Base-by-base conservation (phyloP, 2,888 invertebrate species). In the Caenorhabditis sp. region DNA sequence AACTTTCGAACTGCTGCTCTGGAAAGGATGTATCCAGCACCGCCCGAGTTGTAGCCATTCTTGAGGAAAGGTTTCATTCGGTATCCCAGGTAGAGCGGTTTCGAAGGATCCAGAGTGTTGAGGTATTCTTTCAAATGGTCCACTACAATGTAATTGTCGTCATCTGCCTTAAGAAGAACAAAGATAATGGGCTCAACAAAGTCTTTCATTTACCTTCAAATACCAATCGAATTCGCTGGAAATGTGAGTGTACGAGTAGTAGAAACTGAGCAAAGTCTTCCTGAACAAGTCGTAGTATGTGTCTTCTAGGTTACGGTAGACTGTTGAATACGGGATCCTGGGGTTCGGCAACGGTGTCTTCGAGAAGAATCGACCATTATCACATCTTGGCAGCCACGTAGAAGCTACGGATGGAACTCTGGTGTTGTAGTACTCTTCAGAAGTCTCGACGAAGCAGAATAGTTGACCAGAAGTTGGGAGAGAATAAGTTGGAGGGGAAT, bases 161-260 rank as follows among this genome's bases (percentile, higher is more conserved):
- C 88, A 61, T 88, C 88, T 1, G 87, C 87, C 84, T 88, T n/a
- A n/a, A n/a, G n/a, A n/a, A n/a, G n/a, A n/a, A n/a, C n/a, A n/a
- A n/a, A n/a, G n/a, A n/a, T n/a, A 2, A 24, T 32, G 6, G 11
- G 20, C 4, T 32, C 15, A 22, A 26, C 53, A 24, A 24, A 20
- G 6, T 9, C 5, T 3, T 24, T 8, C 40, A n/a, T n/a, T 40
- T 11, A 87, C 86, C 79, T 87, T 88, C 35, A 88, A 50, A 51
- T 88, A 88, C 88, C 88, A 88, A 62, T 88, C 87, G 35, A 88
- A 88, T 9, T 88, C 78, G 2, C 61, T 44, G 0, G 84, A 86
- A 28, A 88, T 81, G 9, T 83, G 44, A 11, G 69, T 67, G 51
- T 78, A 87, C 9, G 81, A 64, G 51, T 87, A 88, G 47, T 86